phyloP scores from a whole-genome alignment of 2,113 vertebrate species.

The Callipepla squamata region DNA sequence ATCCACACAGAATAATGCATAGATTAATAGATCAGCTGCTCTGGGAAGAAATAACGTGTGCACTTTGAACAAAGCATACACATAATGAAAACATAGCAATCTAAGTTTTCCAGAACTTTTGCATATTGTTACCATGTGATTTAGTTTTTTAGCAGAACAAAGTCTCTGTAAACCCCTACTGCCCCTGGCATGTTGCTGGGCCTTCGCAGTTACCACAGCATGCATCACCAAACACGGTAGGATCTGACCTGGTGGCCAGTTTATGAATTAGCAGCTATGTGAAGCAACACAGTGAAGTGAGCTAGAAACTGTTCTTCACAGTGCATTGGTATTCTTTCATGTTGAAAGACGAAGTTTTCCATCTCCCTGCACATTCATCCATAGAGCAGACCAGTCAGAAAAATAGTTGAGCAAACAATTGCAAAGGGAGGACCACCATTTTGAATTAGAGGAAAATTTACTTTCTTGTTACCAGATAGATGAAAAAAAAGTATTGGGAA shows the following conservation, averaged over 20 bases:
- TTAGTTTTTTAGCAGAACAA: neutral
- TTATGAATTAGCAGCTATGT: conserved; percentile 8
- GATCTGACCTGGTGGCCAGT: conserved; percentile 2
- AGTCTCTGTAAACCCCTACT: neutral
- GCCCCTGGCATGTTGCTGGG: neutral
- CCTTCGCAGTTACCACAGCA: neutral
- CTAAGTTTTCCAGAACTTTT: neutral
- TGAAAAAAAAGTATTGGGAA: neutral
- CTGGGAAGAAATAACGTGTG: neutral
- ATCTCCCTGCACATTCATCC: conserved; percentile 46
- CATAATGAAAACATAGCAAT: accelerated
- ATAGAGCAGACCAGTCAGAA: conserved; percentile 28
- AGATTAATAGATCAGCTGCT: neutral
- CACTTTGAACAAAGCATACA: neutral
- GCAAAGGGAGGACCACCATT: neutral
- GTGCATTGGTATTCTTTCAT: conserved; percentile 42
- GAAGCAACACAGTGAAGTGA: conserved; percentile 22
- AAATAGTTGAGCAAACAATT: conserved; percentile 31
- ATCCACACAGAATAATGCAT: neutral
- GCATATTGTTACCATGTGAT: neutral
- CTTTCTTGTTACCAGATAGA: neutral
- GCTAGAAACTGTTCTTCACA: conserved; percentile 42
- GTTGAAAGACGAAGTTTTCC: conserved; percentile 65
- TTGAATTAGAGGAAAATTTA: neutral
- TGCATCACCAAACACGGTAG: neutral